A percentile compares a stretch with the other conserved stretches of the same genome.
phyloP scores from a whole-genome alignment of 2,888 invertebrate species.

The Dynastes tityus region DNA sequence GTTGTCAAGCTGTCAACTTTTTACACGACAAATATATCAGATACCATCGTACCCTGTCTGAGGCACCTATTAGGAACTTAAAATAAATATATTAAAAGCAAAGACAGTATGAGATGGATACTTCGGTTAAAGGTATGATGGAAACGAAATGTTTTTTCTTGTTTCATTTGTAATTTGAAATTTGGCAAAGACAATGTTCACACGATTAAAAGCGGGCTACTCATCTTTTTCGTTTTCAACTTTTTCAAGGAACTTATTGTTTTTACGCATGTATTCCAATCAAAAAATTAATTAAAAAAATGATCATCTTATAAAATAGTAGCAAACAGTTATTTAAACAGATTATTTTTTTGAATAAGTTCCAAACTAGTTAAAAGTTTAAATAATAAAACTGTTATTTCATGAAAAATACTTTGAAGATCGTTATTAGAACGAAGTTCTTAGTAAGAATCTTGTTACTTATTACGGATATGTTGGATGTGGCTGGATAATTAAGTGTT shows the following conservation, averaged over 20 bases:
- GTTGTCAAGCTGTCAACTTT: conserved; percentile 52
- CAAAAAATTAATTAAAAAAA: too few relatives aligned
- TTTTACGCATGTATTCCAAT: too few relatives aligned
- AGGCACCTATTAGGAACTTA: conserved; percentile 45
- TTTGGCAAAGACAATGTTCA: background rate
- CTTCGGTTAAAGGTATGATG: background rate
- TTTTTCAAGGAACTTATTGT: background rate
- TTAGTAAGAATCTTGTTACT: too few relatives aligned
- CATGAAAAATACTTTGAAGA: too few relatives aligned
- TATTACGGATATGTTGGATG: too few relatives aligned
- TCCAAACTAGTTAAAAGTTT: too few relatives aligned
- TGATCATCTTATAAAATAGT: too few relatives aligned
- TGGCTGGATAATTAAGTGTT: too few relatives aligned
- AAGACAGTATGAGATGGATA: conserved; percentile 16
- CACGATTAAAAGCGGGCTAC: background rate
- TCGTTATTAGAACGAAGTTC: too few relatives aligned
- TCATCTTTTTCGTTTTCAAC: background rate
- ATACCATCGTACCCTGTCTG: conserved; percentile 48
- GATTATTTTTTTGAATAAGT: too few relatives aligned
- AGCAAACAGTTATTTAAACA: too few relatives aligned
- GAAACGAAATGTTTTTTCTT: background rate
- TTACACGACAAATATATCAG: conserved; percentile 53
- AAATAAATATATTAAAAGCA: conserved; percentile 36
- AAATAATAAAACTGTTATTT: too few relatives aligned
- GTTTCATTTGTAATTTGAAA: background rate